Percentiles rank a stretch among this genome's conserved stretches.
phyloP scores from a whole-genome alignment of 2,797 vertebrate species.

The Hozukius guyotensis region DNA sequence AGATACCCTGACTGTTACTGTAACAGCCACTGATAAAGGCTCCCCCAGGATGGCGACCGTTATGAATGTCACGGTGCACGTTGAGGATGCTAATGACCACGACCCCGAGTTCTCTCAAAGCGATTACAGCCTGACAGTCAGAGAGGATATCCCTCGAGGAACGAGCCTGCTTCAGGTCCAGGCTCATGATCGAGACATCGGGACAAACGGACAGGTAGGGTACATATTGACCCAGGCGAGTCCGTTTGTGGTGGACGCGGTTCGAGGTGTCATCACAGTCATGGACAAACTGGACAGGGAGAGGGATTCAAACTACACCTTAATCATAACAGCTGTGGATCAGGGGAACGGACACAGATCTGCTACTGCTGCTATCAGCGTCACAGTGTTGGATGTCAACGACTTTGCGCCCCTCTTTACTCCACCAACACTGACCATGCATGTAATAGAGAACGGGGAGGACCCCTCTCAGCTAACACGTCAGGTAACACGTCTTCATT shows the following conservation, averaged over 20 bases:
- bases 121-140: constrained; percentile 67
- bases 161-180: constrained; percentile 69
- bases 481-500: constrained; percentile 65
- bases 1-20: constrained; percentile 62
- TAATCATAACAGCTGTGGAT: constrained; percentile 74
- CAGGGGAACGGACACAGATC: constrained; percentile 69
- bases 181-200: constrained; percentile 77
- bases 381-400: constrained; percentile 81
- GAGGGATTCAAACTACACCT: constrained; percentile 63
- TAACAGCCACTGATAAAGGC: constrained; percentile 78
- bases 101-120: constrained; percentile 75
- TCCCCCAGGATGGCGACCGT: constrained; percentile 60
- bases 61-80: constrained; percentile 70
- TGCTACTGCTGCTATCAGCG: constrained; percentile 64
- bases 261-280: constrained; percentile 75
- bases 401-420: constrained; percentile 78
- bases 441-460: constrained; percentile 75
- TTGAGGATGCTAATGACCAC: constrained; percentile 83
- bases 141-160: constrained; percentile 76
- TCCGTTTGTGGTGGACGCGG: constrained; percentile 75
- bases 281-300: constrained; percentile 80
- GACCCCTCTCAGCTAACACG: constrained; percentile 61
- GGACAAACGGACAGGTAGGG: constrained; percentile 75
- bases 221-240: constrained; percentile 63
- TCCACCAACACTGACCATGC: constrained; percentile 65